Conservation (phyloP, 2,797 vertebrate genomes). For the Aselliscus stoliczkanus region DNA sequence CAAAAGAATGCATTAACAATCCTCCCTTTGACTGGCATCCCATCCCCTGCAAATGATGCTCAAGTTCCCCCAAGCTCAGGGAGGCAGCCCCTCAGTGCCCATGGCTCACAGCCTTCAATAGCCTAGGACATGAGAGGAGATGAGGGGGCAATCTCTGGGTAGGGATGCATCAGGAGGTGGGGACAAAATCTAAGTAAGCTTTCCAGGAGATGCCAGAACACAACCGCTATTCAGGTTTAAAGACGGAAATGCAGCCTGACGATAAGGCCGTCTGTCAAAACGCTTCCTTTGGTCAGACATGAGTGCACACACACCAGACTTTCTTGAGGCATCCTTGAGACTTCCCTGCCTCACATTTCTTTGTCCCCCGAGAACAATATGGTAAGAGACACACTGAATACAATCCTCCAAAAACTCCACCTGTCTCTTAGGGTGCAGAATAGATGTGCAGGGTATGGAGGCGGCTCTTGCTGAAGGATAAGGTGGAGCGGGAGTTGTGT, state of each 20-base stretch:
- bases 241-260: neutral
- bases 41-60: neutral
- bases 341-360: neutral
- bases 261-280: neutral
- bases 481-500: neutral
- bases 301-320: neutral
- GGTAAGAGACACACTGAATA: neutral
- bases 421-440: neutral
- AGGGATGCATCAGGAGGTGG: neutral
- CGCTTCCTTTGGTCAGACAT: neutral
- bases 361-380: neutral
- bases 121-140: neutral
- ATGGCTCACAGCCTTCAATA: neutral
- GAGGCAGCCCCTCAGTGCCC: neutral
- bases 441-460: neutral
- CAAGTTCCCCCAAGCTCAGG: neutral
- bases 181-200: neutral
- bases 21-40: constrained; percentile 42
- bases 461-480: neutral
- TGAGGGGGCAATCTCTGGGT: neutral
- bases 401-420: neutral
- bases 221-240: neutral
- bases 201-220: neutral
- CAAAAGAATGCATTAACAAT: constrained; percentile 57
- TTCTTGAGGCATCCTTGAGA: neutral